phyloP scores from a whole-genome alignment of 2,113 vertebrate genomes.

The Cebidichthys violaceus region DNA sequence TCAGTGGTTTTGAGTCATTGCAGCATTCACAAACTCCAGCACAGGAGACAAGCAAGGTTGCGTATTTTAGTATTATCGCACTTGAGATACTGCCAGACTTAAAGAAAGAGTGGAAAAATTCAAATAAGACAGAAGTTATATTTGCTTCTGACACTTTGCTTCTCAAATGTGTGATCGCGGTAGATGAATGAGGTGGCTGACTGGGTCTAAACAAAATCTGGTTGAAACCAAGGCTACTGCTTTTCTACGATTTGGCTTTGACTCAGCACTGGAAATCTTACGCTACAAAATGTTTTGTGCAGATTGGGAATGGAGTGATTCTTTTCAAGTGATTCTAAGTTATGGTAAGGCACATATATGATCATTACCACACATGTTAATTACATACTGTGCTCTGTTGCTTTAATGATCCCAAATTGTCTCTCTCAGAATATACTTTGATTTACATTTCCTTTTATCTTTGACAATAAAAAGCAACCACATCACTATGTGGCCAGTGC shows the following conservation, averaged over 20 bases:
- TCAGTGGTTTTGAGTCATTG: background rate
- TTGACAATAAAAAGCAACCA: background rate
- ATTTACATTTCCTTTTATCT: background rate
- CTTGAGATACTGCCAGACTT: background rate
- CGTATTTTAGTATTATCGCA: background rate
- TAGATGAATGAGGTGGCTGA: slow-evolving; percentile 17
- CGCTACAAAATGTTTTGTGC: background rate
- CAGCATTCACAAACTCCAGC: background rate
- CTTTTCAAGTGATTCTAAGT: background rate
- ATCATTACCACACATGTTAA: background rate
- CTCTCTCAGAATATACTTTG: background rate
- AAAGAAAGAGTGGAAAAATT: background rate
- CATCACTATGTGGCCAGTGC: background rate
- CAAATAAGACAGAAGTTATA: background rate
- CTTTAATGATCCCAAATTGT: background rate
- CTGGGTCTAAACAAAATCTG: slow-evolving; percentile 1
- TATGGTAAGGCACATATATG: background rate
- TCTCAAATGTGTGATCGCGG: background rate
- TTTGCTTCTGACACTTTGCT: slow-evolving; percentile 7
- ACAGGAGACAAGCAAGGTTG: background rate
- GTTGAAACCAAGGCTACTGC: background rate
- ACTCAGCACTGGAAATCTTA: background rate
- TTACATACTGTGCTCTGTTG: background rate
- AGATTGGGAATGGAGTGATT: background rate
- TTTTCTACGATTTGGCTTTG: background rate